These are phyloP conservation scores for Gymnogyps californianus DNA, from an alignment of 2,113 vertebrate genomes.

Conservation along the genomic window DNA sequence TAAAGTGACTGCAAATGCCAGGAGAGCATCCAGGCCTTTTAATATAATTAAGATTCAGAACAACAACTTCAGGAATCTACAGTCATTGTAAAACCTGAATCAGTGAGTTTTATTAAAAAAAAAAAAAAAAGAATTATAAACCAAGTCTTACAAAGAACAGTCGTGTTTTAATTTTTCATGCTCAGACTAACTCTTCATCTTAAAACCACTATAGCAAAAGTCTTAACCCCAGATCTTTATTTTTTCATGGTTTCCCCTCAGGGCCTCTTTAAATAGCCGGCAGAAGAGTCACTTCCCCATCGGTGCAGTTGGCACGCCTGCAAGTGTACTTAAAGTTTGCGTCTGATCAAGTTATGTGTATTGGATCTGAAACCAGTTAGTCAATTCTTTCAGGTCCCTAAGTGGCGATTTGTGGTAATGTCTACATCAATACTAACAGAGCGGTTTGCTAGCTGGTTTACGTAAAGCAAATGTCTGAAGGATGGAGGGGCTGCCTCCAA, in stretches of 20 bases:
- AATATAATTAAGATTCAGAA: neutral
- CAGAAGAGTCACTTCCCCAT: slow-evolving; percentile 64
- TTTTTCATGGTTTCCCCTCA: slow-evolving; percentile 54
- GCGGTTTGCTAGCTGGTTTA: slow-evolving; percentile 76
- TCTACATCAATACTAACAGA: slow-evolving; percentile 82
- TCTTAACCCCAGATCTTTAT: slow-evolving; percentile 41
- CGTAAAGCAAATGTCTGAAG: slow-evolving; percentile 75
- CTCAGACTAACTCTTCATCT: neutral
- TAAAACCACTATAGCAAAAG: neutral
- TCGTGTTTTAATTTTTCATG: neutral
- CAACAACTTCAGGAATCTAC: neutral
- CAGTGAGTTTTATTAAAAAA: neutral
- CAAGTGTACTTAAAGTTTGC: slow-evolving; percentile 85
- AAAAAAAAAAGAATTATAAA: neutral
- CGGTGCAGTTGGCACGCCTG: slow-evolving; percentile 68
- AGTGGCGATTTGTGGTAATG: slow-evolving; percentile 88
- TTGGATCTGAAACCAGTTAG: slow-evolving; percentile 85
- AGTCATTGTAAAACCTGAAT: neutral
- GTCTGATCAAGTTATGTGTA: slow-evolving; percentile 85
- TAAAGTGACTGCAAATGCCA: neutral
- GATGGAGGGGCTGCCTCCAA: slow-evolving; percentile 57
- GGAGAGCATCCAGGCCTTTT: neutral
- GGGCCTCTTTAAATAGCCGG: slow-evolving; percentile 65
- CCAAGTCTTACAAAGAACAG: neutral
- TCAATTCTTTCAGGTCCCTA: slow-evolving; percentile 84